phyloP scores from a whole-genome alignment of 2,113 vertebrate species.

The Amia ocellicauda region DNA sequence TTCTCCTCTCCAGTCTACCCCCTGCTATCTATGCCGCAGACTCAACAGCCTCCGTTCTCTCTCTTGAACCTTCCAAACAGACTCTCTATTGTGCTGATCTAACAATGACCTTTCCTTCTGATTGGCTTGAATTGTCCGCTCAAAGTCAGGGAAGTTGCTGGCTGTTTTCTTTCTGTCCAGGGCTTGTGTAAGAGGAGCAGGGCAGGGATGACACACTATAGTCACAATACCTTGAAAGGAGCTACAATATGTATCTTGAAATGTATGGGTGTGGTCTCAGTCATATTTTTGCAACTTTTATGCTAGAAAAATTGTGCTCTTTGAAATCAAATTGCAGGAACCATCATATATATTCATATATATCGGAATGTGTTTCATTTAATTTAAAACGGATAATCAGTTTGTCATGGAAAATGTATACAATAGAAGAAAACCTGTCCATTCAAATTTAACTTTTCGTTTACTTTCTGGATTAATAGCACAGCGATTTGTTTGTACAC shows the following conservation, averaged over 20 bases:
- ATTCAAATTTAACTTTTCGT: too few species aligned
- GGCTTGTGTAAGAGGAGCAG: slow-evolving; percentile 31
- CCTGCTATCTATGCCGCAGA: slow-evolving; percentile 39
- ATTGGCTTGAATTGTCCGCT: slow-evolving; percentile 60
- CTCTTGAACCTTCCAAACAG: slow-evolving; percentile 70
- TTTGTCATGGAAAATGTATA: too few species aligned
- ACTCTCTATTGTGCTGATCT: slow-evolving; percentile 76
- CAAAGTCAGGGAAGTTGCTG: slow-evolving; percentile 52
- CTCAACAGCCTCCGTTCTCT: slow-evolving; percentile 55
- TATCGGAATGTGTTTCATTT: too few species aligned
- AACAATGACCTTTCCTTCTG: slow-evolving; percentile 78
- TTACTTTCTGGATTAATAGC: too few species aligned
- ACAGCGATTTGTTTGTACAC: too few species aligned
- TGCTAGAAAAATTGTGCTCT: too few species aligned
- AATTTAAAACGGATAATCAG: too few species aligned
- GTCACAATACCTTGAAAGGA: neutral
- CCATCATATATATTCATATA: too few species aligned
- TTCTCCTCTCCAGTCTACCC: slow-evolving; percentile 29
- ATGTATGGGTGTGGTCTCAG: neutral
- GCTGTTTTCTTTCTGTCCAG: slow-evolving; percentile 40
- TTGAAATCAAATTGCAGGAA: too few species aligned
- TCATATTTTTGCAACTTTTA: neutral
- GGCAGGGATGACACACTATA: slow-evolving; percentile 29
- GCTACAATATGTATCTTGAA: neutral
- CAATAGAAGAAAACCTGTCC: too few species aligned